These are phyloP conservation scores for Colletes collaris DNA, from an alignment of 2,888 invertebrate genomes.

Conservation along the genomic window DNA sequence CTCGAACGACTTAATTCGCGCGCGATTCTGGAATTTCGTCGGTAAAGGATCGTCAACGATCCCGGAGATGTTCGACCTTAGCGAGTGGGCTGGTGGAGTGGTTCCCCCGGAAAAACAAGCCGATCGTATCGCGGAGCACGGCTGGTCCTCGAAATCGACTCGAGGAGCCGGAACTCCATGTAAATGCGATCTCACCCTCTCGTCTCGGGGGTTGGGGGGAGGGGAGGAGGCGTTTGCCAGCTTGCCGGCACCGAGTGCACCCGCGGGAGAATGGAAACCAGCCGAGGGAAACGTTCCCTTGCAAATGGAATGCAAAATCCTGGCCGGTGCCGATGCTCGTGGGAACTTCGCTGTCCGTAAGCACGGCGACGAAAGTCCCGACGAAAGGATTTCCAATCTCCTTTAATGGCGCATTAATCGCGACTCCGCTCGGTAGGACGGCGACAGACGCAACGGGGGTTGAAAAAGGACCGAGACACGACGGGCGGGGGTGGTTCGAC, in stretches of 20 bases:
- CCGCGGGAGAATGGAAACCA: conserved; percentile 59
- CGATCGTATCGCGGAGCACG: conserved; percentile 47
- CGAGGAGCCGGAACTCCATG: conserved; percentile 54
- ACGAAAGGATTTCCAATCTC: conserved; percentile 73
- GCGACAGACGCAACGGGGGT: conserved; percentile 7
- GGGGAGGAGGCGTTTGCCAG: conserved; percentile 14
- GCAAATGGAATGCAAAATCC: conserved; percentile 70
- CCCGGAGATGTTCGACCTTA: background rate
- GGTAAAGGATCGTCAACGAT: background rate
- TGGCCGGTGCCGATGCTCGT: conserved; percentile 59
- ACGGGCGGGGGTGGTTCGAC: conserved; percentile 26
- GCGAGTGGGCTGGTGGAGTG: background rate
- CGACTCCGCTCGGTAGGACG: conserved; percentile 57
- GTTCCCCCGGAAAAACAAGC: conserved; percentile 49
- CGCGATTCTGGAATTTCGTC: background rate
- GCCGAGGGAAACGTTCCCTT: conserved; percentile 47
- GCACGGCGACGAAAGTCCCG: conserved; percentile 65
- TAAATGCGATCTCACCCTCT: conserved; percentile 64
- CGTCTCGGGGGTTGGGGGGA: conserved; percentile 5
- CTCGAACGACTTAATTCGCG: background rate
- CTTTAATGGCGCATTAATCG: conserved; percentile 73
- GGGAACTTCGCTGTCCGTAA: conserved; percentile 58
- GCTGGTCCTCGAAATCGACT: conserved; percentile 56
- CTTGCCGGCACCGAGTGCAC: conserved; percentile 53
- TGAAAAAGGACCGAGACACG: conserved; percentile 15